These are phyloP conservation scores for Pseudotriccus pelzelni DNA, from an alignment of 2,797 vertebrate genomes.

Conservation along the genomic window DNA sequence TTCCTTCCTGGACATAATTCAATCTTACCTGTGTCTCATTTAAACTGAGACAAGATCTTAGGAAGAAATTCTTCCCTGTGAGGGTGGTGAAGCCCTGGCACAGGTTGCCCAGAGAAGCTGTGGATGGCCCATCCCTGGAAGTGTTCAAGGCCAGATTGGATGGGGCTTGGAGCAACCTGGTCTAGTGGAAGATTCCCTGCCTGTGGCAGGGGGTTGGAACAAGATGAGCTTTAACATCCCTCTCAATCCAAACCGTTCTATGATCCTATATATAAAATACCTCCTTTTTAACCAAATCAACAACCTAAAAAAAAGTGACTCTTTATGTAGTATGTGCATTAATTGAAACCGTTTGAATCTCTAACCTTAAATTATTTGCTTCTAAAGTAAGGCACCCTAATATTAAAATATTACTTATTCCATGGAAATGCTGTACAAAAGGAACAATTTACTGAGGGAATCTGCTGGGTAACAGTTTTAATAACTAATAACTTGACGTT, in stretches of 20 bases:
- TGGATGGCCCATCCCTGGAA: neutral
- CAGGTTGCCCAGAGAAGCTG: neutral
- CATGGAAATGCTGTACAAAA: neutral
- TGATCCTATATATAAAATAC: neutral
- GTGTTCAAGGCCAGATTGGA: neutral
- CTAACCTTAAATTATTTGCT: neutral
- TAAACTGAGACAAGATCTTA: too few relatives aligned
- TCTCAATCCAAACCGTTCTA: neutral
- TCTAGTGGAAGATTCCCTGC: neutral
- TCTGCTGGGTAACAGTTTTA: neutral
- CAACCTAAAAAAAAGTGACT: neutral
- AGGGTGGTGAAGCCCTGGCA: neutral
- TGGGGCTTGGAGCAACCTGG: neutral
- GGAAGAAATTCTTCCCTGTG: neutral
- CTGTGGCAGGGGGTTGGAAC: neutral
- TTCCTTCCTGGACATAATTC: too few relatives aligned
- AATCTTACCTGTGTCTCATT: too few relatives aligned
- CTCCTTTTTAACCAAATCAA: constrained; percentile 36
- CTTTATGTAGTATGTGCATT: neutral
- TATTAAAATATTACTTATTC: neutral
- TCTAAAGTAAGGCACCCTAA: neutral
- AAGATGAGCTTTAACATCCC: neutral
- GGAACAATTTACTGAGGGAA: neutral
- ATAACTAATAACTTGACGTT: neutral
- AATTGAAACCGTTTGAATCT: neutral